These are phyloP conservation scores for Caenorhabditis uteleia DNA, from an alignment of 2,888 invertebrate genomes.

Conservation along the genomic window DNA sequence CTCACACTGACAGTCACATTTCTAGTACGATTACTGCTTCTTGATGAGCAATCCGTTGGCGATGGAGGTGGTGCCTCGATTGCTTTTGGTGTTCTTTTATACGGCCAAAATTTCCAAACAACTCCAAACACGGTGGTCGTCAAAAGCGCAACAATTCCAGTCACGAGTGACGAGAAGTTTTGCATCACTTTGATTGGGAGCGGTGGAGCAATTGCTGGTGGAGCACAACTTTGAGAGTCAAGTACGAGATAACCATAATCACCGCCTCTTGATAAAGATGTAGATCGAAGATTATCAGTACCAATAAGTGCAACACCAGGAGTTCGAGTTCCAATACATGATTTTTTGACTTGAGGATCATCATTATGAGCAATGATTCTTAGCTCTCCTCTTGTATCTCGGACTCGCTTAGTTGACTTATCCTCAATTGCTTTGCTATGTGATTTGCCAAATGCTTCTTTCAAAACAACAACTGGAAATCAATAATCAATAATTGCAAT, in stretches of 20 bases:
- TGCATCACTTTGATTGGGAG: background rate
- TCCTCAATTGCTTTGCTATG: slow-evolving; percentile 34
- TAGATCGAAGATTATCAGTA: slow-evolving; percentile 23
- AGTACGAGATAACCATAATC: slow-evolving; percentile 24
- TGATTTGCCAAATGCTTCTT: slow-evolving; percentile 12
- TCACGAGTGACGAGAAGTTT: background rate
- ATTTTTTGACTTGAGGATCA: slow-evolving; percentile 8
- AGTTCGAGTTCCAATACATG: background rate
- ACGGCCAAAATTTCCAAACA: too few relatives aligned
- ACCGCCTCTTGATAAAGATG: slow-evolving; percentile 13
- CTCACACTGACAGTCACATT: too few relatives aligned
- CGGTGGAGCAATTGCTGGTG: background rate
- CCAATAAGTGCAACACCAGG: slow-evolving; percentile 8
- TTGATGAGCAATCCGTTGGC: too few relatives aligned
- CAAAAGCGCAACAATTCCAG: background rate
- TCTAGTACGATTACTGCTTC: too few relatives aligned
- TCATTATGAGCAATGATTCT: slow-evolving; percentile 17
- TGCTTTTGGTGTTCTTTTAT: too few relatives aligned
- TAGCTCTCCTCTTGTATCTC: slow-evolving; percentile 4
- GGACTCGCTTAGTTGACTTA: background rate
- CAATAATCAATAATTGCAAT: background rate
- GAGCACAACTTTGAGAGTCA: background rate
- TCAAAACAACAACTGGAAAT: slow-evolving; percentile 12
- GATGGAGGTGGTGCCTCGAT: too few relatives aligned
- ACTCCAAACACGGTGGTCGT: background rate